Conservation (phyloP, 2,113 vertebrate genomes). For the Melospiza georgiana region DNA sequence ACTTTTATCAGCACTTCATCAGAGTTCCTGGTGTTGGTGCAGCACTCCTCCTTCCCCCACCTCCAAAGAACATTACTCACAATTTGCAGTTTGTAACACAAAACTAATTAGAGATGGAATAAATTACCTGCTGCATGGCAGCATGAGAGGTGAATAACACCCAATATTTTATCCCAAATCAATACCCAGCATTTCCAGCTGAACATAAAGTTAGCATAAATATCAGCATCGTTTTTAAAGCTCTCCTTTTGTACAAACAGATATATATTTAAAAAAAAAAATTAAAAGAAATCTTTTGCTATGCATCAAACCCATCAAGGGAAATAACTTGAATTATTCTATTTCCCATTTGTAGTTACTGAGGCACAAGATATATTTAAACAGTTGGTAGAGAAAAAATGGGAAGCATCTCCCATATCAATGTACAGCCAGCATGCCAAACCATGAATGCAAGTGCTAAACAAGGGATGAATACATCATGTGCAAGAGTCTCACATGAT, state of each 20-base stretch:
- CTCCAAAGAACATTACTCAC: background rate
- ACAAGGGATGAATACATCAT: conserved; percentile 64
- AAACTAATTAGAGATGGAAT: background rate
- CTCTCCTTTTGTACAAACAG: background rate
- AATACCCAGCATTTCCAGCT: background rate
- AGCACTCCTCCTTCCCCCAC: background rate
- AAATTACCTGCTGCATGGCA: background rate
- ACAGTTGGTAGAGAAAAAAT: conserved; percentile 70
- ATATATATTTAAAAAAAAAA: background rate
- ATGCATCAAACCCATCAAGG: background rate
- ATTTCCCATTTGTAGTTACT: conserved; percentile 57
- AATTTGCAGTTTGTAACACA: background rate
- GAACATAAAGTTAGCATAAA: background rate
- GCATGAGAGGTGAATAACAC: background rate
- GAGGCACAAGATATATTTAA: conserved; percentile 69
- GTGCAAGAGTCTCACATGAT: conserved; percentile 59
- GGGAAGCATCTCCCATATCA: conserved; percentile 65
- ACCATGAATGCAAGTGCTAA: conserved; percentile 66
- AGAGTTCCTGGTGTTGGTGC: background rate
- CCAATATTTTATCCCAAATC: background rate
- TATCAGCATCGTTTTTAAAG: background rate
- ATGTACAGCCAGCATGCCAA: conserved; percentile 63
- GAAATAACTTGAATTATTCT: conserved; percentile 56
- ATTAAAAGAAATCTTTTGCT: background rate
- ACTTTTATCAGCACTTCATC: conserved; percentile 11